Evolutionary conservation across 2,888 invertebrate species (phyloP), one percentile per base, ranked within the genome.

Genomic region (Aradus depressus): DNA sequence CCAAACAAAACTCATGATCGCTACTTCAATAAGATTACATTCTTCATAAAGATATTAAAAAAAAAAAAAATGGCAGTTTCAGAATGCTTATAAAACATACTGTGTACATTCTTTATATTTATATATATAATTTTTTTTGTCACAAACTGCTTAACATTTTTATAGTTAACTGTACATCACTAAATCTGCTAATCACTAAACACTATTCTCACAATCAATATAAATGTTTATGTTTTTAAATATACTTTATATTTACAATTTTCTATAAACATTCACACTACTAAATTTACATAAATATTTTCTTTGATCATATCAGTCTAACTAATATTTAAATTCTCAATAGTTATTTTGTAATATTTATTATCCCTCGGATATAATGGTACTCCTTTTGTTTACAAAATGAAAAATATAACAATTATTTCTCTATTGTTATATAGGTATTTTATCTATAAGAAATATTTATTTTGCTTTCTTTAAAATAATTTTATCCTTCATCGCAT

Each of bases 201-300:
- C 44, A 49, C 51, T 51, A 54, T 31, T 50, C 31, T 51, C 54
- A 51, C 54, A 54, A 54, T 54, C 51, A 51, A 51, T 54, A 54
- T 54, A 51, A 44, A 37, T 51, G 47, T 47, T 26, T 44, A 44
- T 43, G 21, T 50, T 38, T 49, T 45, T 52, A 49, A 52, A 54
- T 51, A 54, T 54, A 51, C 26, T 37, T 44, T 44, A 44, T 53
- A 56, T 56, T 51, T 53, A 53, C 53, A 56, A 38, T 48, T 48
- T 45, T 56, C 53, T 56, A 53, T 53, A 50, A 53, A 56, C 56
- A 56, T 45, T 51, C 53, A 53, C 52, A 41, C 53, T 53, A 49
- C 50, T 48, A 44, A 49, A 55, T 51, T 51, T 51, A 51, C 50
- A 51, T 49, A 49, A 39, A 49, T 49, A 49, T 49, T 41, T 49